phyloP scores from a whole-genome alignment of 2,888 invertebrate genomes.

The Volucella inanis region DNA sequence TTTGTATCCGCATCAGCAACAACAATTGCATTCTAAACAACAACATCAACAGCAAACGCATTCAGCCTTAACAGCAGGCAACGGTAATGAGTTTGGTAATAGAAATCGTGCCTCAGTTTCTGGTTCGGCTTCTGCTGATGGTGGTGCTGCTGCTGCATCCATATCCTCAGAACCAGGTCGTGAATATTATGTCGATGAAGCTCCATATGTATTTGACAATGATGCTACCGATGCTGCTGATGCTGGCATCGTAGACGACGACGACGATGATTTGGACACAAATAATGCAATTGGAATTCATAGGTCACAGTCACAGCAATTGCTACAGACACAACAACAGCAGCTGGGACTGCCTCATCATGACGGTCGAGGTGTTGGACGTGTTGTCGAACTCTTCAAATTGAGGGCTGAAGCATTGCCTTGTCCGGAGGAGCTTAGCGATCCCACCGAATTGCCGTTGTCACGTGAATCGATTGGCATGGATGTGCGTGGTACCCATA shows the following conservation, averaged over 20 bases:
- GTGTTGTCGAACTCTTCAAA: constrained; percentile 82
- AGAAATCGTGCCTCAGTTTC: constrained; percentile 68
- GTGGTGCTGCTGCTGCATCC: constrained; percentile 19
- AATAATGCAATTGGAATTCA: constrained; percentile 65
- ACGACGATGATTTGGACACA: constrained; percentile 48
- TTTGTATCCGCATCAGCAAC: constrained; percentile 67
- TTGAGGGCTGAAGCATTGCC: constrained; percentile 85
- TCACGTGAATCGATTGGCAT: constrained; percentile 84
- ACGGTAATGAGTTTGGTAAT: constrained; percentile 71
- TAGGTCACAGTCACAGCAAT: constrained; percentile 63
- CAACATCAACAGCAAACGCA: constrained; percentile 72
- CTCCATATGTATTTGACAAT: constrained; percentile 72
- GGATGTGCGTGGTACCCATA: constrained; percentile 80
- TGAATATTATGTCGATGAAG: constrained; percentile 75
- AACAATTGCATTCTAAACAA: constrained; percentile 47
- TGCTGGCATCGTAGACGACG: constrained; percentile 32
- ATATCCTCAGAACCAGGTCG: constrained; percentile 63
- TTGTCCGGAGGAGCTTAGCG: constrained; percentile 86
- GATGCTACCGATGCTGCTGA: constrained; percentile 52
- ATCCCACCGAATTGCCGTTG: constrained; percentile 86
- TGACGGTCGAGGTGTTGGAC: constrained; percentile 62
- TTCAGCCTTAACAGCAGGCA: constrained; percentile 78
- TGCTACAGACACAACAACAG: constrained; percentile 34
- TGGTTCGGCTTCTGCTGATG: too few species aligned
- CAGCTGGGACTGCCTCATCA: constrained; percentile 52